Evolutionary conservation across 2,888 invertebrate genomes (phyloP), one percentile per base, ranked within the genome.

Genomic region (Pseudanteris insignis): DNA sequence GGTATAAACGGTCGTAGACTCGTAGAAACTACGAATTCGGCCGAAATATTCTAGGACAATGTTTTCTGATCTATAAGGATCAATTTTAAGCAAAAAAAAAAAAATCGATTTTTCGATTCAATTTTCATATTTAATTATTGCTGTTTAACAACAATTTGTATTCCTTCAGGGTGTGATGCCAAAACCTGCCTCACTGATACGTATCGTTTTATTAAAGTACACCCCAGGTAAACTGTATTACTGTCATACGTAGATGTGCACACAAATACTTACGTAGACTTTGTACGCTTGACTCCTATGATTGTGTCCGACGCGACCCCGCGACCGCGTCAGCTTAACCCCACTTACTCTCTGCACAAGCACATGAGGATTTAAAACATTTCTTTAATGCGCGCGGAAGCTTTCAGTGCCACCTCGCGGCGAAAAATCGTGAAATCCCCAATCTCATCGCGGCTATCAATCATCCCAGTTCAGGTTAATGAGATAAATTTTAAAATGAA

Each of bases 241-340:
- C 55, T 50, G 37, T 57, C 57, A 51, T 47, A 46, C 18, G 25
- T 62, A 32, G 25, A n/a, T 21, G 13, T 24, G 21, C 50, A 46
- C 24, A 44, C 55, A 51, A 61, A 46, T 46, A 36, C 55, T 36
- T 44, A 34, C 41, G 32, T 48, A 51, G 57, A 46, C 55, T 51
- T 7, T 24, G 38, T 46, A 37, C 37, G 41, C 40, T 55, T 69
- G 57, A 67, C 69, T 68, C 69, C 67, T 68, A 66, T 71, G 67
- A 75, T 74, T 70, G 72, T 74, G 71, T 71, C 74, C 70, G 71
- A 74, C 72, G 67, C 71, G 74, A 75, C 74, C 75, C 73, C 71
- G 67, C 73, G 68, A 70, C 74, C 71, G 70, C 71, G 70, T 71
- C 73, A 70, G 73, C 75, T 76, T 76, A 76, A 74, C 72, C 73